A percentile compares a stretch with the other conserved stretches of the same genome.
Evolutionary conservation across 1,140 invertebrate species (phyloP).

Genomic region (Drosophila santomea): DNA sequence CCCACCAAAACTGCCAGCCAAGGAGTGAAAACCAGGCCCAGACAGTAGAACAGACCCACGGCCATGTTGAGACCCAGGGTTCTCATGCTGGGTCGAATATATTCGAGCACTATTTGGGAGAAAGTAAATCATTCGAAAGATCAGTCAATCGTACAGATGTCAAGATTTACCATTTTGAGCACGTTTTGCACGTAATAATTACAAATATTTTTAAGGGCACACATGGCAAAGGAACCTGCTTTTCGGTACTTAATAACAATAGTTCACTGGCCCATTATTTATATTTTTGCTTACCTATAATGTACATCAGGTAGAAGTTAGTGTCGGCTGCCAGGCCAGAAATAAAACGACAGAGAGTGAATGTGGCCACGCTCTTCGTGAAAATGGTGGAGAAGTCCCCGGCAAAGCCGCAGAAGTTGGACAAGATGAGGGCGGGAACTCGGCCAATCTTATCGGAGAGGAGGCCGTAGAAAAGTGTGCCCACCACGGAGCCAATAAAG

Average conservation of each 20-base stretch:
- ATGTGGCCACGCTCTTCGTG: constrained; percentile 85
- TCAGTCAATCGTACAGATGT: no score
- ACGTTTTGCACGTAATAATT: no score
- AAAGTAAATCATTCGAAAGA: background rate
- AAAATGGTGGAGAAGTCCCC: constrained; percentile 87
- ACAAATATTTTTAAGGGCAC: background rate
- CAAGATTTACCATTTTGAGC: no score
- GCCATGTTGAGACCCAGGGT: constrained; percentile 87
- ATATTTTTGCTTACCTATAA: constrained; percentile 85
- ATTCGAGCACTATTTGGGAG: constrained; percentile 86
- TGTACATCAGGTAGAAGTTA: constrained; percentile 88
- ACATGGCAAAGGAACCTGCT: no score
- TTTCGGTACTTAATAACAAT: background rate
- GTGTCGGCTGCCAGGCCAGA: constrained; percentile 87
- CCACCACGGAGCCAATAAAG: constrained; percentile 87
- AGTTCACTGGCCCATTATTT: background rate
- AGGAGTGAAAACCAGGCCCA: constrained; percentile 86
- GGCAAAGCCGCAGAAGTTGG: constrained; percentile 86
- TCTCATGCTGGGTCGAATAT: constrained; percentile 86
- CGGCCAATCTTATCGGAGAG: constrained; percentile 87
- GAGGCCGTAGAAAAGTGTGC: constrained; percentile 86
- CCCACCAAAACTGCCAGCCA: constrained; percentile 86
- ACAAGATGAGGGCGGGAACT: constrained; percentile 86
- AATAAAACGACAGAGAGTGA: constrained; percentile 86
- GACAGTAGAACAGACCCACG: constrained; percentile 87